Conservation (phyloP, 1,140 invertebrate genomes). For the Metopolophium dirhodum region DNA sequence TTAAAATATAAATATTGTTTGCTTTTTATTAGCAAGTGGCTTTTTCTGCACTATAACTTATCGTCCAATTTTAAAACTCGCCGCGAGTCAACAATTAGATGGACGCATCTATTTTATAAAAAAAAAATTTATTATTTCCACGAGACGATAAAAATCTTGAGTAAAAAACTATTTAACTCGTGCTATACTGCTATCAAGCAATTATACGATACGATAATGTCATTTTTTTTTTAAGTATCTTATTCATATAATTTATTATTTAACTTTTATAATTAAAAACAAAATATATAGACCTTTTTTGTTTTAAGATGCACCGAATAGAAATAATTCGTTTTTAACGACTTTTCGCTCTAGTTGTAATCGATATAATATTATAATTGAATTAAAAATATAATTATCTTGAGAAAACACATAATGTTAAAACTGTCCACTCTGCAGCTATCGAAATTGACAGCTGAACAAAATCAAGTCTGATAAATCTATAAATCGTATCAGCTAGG, state of each 20-base stretch:
- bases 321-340: conserved; percentile 14
- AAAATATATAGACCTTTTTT: neutral
- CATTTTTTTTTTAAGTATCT: neutral
- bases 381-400: conserved; percentile 10
- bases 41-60: neutral
- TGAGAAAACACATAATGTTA: neutral
- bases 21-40: neutral
- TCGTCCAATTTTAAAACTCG: neutral
- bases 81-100: conserved; percentile 2
- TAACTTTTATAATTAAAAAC: conserved; percentile 9
- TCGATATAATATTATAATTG: neutral
- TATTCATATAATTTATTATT: conserved; percentile 6
- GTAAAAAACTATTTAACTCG: neutral
- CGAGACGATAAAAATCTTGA: neutral
- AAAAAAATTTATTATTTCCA: neutral
- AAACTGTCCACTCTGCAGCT: neutral
- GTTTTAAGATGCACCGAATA: neutral
- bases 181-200: neutral
- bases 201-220: conserved; percentile 27
- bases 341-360: neutral
- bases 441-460: neutral
- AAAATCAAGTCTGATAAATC: neutral
- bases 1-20: conserved; percentile 14
- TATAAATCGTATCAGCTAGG: neutral
- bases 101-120: neutral